Evolutionary conservation across 2,113 vertebrate genomes (phyloP), one percentile per base, ranked within the genome.

Genomic region (Phocoena sinus): DNA sequence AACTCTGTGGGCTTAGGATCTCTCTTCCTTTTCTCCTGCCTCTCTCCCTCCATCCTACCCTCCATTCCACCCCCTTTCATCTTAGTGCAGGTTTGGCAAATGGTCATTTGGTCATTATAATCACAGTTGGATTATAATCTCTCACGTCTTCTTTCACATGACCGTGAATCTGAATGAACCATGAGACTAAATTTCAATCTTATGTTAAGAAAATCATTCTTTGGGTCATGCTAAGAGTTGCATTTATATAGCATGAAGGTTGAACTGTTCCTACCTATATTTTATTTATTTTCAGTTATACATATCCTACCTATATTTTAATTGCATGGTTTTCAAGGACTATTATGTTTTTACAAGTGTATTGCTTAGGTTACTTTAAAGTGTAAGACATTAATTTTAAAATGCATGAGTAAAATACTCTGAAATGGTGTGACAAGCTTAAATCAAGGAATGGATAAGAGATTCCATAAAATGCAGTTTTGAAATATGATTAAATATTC

Each of bases 311-410:
- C 25, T 91, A 15, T 80, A 58, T 68, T 86, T 89, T 82, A 38
- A 58, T 68, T 84, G 38, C 15, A 38, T 60, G 6, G 6, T 44
- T 85, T 88, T 91, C 17, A 83, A 79, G 71, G 71, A 90, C 11
- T 50, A 68, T 8, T 50, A 5, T 56, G 23, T 79, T 89, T 89
- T 83, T 84, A 12, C 38, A 62, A n/a, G 62, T 74, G 84, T 91
- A 41, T 68, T 83, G 67, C 67, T 85, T 81, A 76, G 44, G 68
- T 36, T 95, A 13, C 17, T 86, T 77, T 89, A 47, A 91, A 89
- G 33, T 79, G 6, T 58, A 73, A 97, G 28, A n/a, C 50, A 82
- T 91, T 95, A 44, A 84, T 74, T 83, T 93, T 25, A 89, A 97
- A 86, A 79, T 71, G 62, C 6, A 21, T 50, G 44, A 90, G 38